Base-by-base conservation (phyloP, 1,140 invertebrate genomes). In the Tetramorium alpestre region DNA sequence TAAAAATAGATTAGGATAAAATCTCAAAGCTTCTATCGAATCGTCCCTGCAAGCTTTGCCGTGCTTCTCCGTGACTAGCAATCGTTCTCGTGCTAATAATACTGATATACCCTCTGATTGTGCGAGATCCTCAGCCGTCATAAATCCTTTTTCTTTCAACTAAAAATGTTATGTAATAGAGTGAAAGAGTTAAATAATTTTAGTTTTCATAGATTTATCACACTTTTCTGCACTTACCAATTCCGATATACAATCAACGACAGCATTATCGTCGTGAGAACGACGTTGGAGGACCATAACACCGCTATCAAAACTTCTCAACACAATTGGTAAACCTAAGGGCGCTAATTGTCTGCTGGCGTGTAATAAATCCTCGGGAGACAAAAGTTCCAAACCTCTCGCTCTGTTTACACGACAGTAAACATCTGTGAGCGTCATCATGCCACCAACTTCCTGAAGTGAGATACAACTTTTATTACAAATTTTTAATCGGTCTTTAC, bases 331-430 rank as follows among this genome's bases (percentile, higher is more conserved):
- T 33, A 98, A 95, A 96, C 94, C 95, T 93, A 98, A 93, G 93
- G 95, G 92, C 93, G 96, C 94, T 96, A 97, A 92, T 94, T 96
- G 94, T 96, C 96, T 94, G 95, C 98, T 99, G 56, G 99, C 98
- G 95, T 98, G 97, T n/a, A 99, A 95, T 88, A 99, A 96, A 96
- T 99, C 99, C 95, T 99, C 98, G 0, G 99, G 98, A 6, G 99
- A 99, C 54, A 99, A 95, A 6, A 99, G 96, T 95, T 99, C 97
- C 60, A 99, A 95, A 28, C 98, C 98, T 94, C 98, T 96, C 5
- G 98, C 98, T 93, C 98, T 96, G 93, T 99, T 99, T 6, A 99
- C 97, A 90, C 99, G 96, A 95, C 99, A 99, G 96, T 99, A 99
- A 6, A 98, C 99, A 96, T 99, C 99, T 10, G 99, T 97, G 65